Percentiles rank a stretch among this genome's conserved stretches.
These are phyloP conservation scores for Oreochromis mossambicus DNA, from an alignment of 2,797 vertebrate genomes.

Conservation along the genomic window DNA sequence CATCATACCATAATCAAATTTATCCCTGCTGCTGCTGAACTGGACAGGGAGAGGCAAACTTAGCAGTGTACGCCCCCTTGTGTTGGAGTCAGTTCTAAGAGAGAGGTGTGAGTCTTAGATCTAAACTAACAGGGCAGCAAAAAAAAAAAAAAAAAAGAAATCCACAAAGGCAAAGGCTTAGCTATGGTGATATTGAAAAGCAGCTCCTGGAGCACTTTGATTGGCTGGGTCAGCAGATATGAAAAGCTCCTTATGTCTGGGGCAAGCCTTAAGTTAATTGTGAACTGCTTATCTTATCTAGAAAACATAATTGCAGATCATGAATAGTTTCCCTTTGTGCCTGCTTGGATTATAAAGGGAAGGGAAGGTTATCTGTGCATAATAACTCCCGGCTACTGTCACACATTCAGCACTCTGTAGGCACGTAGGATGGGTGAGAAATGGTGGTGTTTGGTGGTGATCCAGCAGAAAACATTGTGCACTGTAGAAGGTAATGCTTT, in stretches of 20 bases:
- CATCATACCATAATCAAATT: conserved; percentile 58
- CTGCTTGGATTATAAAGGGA: conserved; percentile 50
- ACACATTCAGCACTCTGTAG: conserved; percentile 21
- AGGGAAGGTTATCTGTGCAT: conserved; percentile 60
- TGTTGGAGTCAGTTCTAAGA: conserved; percentile 54
- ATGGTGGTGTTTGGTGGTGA: conserved; percentile 13
- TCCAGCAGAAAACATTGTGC: conserved; percentile 26
- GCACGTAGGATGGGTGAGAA: conserved; percentile 1
- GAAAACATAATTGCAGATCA: conserved; percentile 73
- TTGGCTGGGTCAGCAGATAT: conserved; percentile 73
- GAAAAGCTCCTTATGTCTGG: conserved; percentile 59
- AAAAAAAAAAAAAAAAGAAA: neutral
- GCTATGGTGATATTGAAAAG: conserved; percentile 46
- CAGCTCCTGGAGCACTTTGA: conserved; percentile 57
- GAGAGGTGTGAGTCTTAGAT: neutral
- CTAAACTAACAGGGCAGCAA: neutral
- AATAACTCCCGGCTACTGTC: conserved; percentile 48
- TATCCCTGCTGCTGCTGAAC: conserved; percentile 28
- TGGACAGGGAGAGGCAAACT: conserved; percentile 61
- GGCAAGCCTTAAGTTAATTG: conserved; percentile 69
- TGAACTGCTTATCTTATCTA: conserved; percentile 73
- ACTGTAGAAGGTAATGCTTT: conserved; percentile 26
- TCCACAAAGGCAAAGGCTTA: conserved; percentile 39
- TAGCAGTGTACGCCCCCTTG: conserved; percentile 77
- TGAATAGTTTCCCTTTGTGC: conserved; percentile 63